Base-by-base conservation (phyloP, 1,140 invertebrate genomes). In the Pachypeltis micranthus region DNA sequence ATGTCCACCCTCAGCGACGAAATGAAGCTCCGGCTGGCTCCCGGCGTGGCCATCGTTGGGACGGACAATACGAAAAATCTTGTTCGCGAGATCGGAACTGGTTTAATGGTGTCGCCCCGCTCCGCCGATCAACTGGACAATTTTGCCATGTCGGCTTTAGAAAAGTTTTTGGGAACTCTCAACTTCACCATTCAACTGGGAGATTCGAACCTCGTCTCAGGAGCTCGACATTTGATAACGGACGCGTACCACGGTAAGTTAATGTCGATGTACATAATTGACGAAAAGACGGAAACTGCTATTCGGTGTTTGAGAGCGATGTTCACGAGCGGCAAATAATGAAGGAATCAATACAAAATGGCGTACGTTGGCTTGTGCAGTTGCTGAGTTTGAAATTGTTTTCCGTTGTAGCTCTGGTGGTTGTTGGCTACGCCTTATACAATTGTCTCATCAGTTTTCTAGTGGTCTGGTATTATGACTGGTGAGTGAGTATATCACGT, bases 121-220 rank as follows among this genome's bases (percentile, higher is more conserved):
- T 59, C 63, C 0, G 31, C 34, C 3, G 63, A 61, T 23, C 44
- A 58, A 28, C 58, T 69, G 24, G 66, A 69, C 58, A 61, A 63
- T 10, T 66, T 57, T 12, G 44, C 69, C 2, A 21, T 63, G 31
- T 31, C 61, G 16, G 56, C 61, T n/a, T 47, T 88, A 26, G 81
- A 81, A 25, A 82, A 75, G 63, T 87, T 88, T 59, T 73, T 91
- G 24, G 84, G 83, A 69, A 83, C 80, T 7, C 86, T 88, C 65
- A 81, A 85, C 0, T 77, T 91, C 56, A 85, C 83, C 44, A 78
- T 91, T 27, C 85, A 83, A 66, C 74, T 90, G 14, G 78, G 86
- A 66, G 83, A 87, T 69, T 81, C 83, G 19, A 77, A 77, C 10
- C 12, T 51, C 47, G 47, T 51, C 21, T n/a, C 7, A n/a, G 47